Conservation (phyloP, 2,888 invertebrate genomes). For the Nomada lathburiana region DNA sequence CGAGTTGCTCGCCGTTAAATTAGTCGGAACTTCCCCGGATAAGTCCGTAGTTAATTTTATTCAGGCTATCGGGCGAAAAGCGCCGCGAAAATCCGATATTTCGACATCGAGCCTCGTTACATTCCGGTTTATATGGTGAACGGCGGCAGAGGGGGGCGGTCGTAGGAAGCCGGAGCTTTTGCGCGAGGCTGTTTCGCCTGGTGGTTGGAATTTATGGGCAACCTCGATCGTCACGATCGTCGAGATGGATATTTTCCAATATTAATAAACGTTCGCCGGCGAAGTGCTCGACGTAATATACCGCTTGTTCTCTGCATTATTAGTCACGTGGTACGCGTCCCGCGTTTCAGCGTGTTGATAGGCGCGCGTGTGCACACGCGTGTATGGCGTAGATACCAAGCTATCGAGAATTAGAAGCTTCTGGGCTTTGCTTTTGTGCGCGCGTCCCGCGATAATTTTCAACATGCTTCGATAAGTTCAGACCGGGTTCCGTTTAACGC, state of each 20-base stretch:
- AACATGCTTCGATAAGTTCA: background rate
- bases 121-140: constrained; percentile 50
- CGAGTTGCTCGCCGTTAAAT: constrained; percentile 34
- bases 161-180: constrained; percentile 34
- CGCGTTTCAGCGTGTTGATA: background rate
- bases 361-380: background rate
- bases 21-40: constrained; percentile 26
- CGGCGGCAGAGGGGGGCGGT: constrained; percentile 1
- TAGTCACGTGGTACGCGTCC: constrained; percentile 41
- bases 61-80: constrained; percentile 47
- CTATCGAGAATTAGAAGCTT: constrained; percentile 32
- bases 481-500: background rate
- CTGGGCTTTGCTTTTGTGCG: constrained; percentile 37
- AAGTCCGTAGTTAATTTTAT: constrained; percentile 57
- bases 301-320: constrained; percentile 66
- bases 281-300: constrained; percentile 58
- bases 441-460: constrained; percentile 39
- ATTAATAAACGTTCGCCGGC: constrained; percentile 68
- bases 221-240: constrained; percentile 60
- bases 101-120: constrained; percentile 50
- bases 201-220: constrained; percentile 61
- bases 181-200: constrained; percentile 38
- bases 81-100: constrained; percentile 61
- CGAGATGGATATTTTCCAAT: constrained; percentile 70
- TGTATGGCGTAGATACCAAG: constrained; percentile 1